Conservation (phyloP, 2,888 invertebrate species). For the Trachelus iudaicus region DNA sequence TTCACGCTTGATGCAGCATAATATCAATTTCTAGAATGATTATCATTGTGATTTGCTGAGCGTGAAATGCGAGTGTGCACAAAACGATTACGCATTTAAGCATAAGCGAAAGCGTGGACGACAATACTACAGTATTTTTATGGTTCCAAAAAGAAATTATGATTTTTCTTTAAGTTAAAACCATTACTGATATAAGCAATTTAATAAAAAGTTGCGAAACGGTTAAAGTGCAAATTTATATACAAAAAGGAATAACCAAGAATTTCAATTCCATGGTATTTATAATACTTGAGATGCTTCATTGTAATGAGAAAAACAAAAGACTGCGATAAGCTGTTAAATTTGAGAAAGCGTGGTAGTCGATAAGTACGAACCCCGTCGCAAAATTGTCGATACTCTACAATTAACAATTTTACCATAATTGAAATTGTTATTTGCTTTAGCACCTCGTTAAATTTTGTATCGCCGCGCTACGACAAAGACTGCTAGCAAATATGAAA, state of each 20-base stretch:
- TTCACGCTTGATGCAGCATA: background rate
- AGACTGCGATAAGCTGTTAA: background rate
- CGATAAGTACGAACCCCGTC: no score
- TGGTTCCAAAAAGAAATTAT: background rate
- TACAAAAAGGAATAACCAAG: background rate
- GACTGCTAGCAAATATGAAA: no score
- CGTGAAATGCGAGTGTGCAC: background rate
- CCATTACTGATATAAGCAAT: background rate
- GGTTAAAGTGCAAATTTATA: background rate
- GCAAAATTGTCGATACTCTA: background rate
- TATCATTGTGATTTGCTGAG: background rate
- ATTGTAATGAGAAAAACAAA: background rate
- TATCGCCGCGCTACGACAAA: no score
- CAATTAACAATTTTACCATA: background rate
- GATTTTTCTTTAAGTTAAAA: background rate
- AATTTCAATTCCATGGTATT: background rate
- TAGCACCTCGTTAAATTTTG: background rate
- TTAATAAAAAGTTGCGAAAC: background rate
- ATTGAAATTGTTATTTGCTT: background rate
- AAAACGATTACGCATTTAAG: background rate
- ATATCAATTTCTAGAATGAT: background rate
- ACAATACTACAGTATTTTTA: background rate
- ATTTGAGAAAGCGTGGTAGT: background rate
- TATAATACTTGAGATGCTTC: background rate
- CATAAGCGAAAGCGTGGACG: background rate